A percentile compares a stretch with the other conserved stretches of the same genome.
phyloP scores from a whole-genome alignment of 2,113 vertebrate genomes.

The Podiceps cristatus region DNA sequence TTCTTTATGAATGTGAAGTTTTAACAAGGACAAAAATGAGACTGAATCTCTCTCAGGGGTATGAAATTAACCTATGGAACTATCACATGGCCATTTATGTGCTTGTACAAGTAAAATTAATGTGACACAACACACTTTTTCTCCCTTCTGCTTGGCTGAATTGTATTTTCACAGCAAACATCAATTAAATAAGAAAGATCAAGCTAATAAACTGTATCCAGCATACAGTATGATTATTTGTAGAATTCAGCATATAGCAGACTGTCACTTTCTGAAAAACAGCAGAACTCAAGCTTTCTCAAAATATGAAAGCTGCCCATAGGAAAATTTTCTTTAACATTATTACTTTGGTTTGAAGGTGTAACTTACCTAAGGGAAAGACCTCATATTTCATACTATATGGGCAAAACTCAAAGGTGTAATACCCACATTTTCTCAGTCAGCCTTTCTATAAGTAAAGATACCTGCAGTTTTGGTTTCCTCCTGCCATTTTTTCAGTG shows the following conservation, averaged over 20 bases:
- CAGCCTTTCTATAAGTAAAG: not conserved
- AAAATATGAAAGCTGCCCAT: not conserved
- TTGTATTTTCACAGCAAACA: constrained; percentile 30
- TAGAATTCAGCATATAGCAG: not conserved
- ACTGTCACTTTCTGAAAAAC: not conserved
- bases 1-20: constrained; percentile 11
- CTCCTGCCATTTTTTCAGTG: not conserved
- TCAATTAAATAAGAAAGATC: constrained; percentile 26
- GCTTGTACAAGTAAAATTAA: constrained; percentile 24
- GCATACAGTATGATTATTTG: not conserved
- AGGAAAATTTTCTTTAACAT: not conserved
- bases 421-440: not conserved
- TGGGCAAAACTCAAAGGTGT: not conserved
- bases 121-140: not conserved
- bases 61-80: constrained; percentile 21
- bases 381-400: not conserved
- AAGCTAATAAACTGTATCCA: not conserved
- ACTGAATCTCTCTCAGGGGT: not conserved
- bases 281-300: not conserved
- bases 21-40: not conserved
- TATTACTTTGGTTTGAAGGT: not conserved
- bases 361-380: not conserved
- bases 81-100: not conserved
- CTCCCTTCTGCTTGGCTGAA: not conserved
- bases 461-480: not conserved